These are phyloP conservation scores for Drosophila bocqueti DNA, from an alignment of 1,140 invertebrate genomes.

Conservation along the genomic window DNA sequence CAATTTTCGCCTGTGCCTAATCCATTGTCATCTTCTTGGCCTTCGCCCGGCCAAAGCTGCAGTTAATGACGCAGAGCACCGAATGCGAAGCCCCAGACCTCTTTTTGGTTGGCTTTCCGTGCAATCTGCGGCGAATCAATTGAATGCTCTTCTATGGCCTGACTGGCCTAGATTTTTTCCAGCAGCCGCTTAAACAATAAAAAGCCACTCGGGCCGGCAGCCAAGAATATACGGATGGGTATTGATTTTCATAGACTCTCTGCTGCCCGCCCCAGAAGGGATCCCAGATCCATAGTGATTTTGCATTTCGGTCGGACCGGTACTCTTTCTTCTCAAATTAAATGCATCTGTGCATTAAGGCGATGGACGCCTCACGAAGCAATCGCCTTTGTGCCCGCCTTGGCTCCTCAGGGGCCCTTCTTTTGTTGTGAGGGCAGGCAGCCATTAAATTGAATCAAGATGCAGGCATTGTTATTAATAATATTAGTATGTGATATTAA, in stretches of 20 bases:
- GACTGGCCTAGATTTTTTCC: conserved; percentile 49
- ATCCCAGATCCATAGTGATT: conserved; percentile 7
- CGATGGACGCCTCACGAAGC: conserved; percentile 16
- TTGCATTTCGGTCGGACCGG: conserved; percentile 30
- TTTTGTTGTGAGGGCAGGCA: conserved; percentile 34
- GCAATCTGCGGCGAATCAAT: conserved; percentile 51
- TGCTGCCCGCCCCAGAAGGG: background rate
- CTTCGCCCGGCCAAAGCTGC: conserved; percentile 30
- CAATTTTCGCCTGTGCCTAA: conserved; percentile 13
- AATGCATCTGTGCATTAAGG: conserved; percentile 45
- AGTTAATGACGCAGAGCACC: conserved; percentile 28
- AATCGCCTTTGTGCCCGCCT: conserved; percentile 27
- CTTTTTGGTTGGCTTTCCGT: conserved; percentile 18
- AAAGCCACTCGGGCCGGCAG: conserved; percentile 53
- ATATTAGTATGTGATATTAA: conserved; percentile 58
- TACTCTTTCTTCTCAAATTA: conserved; percentile 30
- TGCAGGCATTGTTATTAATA: conserved; percentile 74
- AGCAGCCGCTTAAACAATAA: conserved; percentile 65
- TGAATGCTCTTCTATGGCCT: conserved; percentile 58
- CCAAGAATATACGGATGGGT: conserved; percentile 16
- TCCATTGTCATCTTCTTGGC: conserved; percentile 46
- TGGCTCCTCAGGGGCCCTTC: conserved; percentile 11
- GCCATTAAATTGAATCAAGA: conserved; percentile 69
- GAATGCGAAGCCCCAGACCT: conserved; percentile 23
- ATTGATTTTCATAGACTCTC: conserved; percentile 33